A percentile compares a stretch with the other conserved stretches of the same genome.
Conservation (phyloP, 2,113 vertebrate genomes). For the Thomomys bottae region DNA sequence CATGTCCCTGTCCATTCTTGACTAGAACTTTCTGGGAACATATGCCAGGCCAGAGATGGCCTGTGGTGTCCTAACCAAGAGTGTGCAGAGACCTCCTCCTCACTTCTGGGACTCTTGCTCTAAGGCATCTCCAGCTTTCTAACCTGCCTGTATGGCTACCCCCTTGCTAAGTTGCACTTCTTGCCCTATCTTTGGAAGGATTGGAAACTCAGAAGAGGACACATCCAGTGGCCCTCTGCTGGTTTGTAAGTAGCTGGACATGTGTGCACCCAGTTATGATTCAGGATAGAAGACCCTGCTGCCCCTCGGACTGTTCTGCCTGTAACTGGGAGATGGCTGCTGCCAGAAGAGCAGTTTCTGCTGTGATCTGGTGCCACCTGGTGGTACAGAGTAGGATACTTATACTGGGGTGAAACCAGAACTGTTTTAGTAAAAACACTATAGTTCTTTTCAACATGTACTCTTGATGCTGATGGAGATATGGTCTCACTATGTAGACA, state of each 20-base stretch:
- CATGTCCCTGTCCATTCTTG: accelerated
- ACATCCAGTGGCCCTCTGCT: not conserved
- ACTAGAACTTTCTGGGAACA: not conserved
- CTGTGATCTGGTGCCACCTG: slow-evolving; percentile 86
- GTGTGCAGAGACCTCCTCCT: too few relatives aligned
- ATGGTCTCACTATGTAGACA: not conserved
- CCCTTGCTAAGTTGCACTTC: not conserved
- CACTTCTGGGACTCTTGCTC: not conserved
- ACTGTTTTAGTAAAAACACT: not conserved
- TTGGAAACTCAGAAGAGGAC: not conserved
- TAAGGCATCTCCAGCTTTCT: too few relatives aligned
- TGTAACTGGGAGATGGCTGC: accelerated
- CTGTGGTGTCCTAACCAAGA: not conserved
- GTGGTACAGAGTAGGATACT: slow-evolving; percentile 75
- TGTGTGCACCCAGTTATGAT: not conserved
- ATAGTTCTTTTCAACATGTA: not conserved
- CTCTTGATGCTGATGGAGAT: not conserved
- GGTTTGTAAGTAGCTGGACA: not conserved
- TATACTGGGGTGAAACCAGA: not conserved
- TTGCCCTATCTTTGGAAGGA: not conserved
- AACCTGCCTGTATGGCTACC: not conserved
- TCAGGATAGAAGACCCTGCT: not conserved
- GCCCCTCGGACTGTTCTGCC: not conserved
- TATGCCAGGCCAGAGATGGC: too few relatives aligned
- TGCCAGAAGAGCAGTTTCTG: slow-evolving; percentile 56